A percentile compares a stretch with the other conserved stretches of the same genome.
Conservation (phyloP, 2,113 vertebrate genomes). For the Cervus canadensis region DNA sequence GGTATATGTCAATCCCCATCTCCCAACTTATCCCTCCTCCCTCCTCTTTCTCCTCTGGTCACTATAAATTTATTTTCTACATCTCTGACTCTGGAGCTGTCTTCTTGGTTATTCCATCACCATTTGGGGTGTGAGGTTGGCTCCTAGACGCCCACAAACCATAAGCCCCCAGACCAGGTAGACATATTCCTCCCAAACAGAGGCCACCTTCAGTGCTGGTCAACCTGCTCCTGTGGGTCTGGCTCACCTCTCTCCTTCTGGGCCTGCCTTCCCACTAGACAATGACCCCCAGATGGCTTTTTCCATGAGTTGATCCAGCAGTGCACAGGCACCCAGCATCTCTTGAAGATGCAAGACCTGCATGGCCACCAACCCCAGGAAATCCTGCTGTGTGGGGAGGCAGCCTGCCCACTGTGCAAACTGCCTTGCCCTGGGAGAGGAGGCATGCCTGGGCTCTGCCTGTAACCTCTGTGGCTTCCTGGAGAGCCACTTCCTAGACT, state of each 20-base stretch:
- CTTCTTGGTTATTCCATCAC: not conserved
- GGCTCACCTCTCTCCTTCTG: not conserved
- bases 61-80: not conserved
- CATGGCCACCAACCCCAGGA: rapidly evolving
- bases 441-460: not conserved
- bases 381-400: not conserved
- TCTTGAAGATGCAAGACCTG: not conserved
- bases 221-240: not conserved
- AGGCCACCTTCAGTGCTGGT: rapidly evolving
- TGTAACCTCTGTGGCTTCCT: not conserved
- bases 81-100: not conserved
- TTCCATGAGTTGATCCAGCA: not conserved
- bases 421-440: rapidly evolving
- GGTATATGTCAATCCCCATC: not conserved
- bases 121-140: not conserved
- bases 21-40: not conserved
- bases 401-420: not conserved
- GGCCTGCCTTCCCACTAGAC: not conserved
- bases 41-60: not conserved
- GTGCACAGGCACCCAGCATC: not conserved
- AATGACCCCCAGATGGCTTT: not conserved
- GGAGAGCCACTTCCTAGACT: not conserved
- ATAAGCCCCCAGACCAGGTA: not conserved
- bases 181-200: not conserved
- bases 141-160: rapidly evolving